phyloP scores from a whole-genome alignment of 1,140 invertebrate species.

The Platorchestia sp. region DNA sequence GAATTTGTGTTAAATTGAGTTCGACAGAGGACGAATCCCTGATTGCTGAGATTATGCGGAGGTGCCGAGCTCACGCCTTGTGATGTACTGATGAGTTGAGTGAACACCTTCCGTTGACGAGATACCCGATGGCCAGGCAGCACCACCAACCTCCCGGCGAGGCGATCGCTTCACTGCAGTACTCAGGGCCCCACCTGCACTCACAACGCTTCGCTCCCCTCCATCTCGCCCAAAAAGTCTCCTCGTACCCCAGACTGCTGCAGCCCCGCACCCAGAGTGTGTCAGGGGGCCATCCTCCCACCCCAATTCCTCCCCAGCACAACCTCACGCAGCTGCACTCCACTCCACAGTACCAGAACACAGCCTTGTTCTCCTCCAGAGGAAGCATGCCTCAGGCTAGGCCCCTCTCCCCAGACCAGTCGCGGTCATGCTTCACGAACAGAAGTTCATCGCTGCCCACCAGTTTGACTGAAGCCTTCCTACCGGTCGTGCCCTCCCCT shows the following conservation, averaged over 20 bases:
- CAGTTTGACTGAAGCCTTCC: background rate
- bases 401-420: background rate
- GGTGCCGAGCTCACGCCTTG: background rate
- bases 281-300: background rate
- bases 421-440: background rate
- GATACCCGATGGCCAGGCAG: background rate
- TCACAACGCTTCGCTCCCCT: background rate
- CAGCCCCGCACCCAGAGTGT: background rate
- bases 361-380: background rate
- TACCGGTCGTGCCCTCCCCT: background rate
- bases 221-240: background rate
- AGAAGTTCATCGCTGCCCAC: slow-evolving; percentile 6
- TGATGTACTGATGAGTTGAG: background rate
- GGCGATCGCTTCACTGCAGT: background rate
- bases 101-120: background rate
- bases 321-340: background rate
- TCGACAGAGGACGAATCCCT: background rate
- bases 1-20: background rate
- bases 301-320: background rate
- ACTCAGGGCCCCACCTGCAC: background rate
- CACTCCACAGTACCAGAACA: background rate
- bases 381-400: background rate
- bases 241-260: background rate
- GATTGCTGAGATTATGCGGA: background rate
- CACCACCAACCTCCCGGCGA: background rate